Evolutionary conservation across 2,113 vertebrate genomes (phyloP).

Genomic region (Chamaetylas fuelleborni): DNA sequence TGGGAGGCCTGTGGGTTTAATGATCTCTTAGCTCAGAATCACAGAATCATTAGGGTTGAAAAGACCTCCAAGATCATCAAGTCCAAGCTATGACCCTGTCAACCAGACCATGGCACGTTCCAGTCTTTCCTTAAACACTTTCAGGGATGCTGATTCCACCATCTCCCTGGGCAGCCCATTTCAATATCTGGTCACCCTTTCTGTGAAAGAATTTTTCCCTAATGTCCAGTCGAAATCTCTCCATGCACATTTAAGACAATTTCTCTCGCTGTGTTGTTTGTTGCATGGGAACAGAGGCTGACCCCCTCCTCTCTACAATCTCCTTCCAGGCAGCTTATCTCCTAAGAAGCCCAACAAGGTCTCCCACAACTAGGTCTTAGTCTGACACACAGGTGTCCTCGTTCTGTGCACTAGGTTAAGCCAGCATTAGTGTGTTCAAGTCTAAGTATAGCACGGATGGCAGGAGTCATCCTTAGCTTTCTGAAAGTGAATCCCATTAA

Average conservation of each 20-base stretch:
- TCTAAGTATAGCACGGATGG: neutral
- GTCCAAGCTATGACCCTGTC: neutral
- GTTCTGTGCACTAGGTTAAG: neutral
- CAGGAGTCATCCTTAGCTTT: neutral
- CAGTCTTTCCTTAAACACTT: neutral
- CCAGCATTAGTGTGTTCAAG: rapidly evolving
- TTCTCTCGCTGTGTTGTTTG: rapidly evolving
- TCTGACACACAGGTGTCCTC: neutral
- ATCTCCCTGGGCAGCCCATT: neutral
- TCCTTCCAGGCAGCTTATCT: neutral
- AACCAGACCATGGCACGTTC: neutral
- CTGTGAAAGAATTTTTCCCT: neutral
- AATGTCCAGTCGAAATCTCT: neutral
- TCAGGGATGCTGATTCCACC: neutral
- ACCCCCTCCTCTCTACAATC: rapidly evolving
- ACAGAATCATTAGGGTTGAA: neutral
- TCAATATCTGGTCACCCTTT: neutral
- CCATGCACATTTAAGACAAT: too few relatives aligned
- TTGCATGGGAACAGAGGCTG: neutral
- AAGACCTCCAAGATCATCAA: neutral
- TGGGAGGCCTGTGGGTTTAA: neutral
- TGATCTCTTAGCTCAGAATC: neutral
- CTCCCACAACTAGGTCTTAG: neutral
- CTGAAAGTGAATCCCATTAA: neutral
- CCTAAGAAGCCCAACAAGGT: neutral